These are phyloP conservation scores for Heliconius eleuchia DNA, from an alignment of 1,140 invertebrate species.

Conservation along the genomic window DNA sequence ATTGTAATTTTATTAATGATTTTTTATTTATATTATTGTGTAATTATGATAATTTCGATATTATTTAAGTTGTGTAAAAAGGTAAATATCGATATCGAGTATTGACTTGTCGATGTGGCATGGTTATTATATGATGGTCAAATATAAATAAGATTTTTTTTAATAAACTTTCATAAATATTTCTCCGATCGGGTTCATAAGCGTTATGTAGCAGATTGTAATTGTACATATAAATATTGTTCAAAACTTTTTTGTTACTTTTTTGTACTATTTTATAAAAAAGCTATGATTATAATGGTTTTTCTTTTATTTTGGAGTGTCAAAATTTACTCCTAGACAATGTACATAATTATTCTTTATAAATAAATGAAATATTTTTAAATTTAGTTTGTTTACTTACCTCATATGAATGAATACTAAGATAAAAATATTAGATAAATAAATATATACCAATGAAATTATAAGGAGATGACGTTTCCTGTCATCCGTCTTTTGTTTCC, in stretches of 20 bases:
- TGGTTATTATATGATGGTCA: too few relatives aligned
- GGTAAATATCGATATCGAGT: too few relatives aligned
- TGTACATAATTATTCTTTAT: background rate
- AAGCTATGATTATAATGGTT: background rate
- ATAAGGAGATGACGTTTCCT: too few relatives aligned
- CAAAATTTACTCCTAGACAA: background rate
- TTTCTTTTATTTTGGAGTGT: background rate
- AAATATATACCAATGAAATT: background rate
- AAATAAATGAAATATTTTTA: background rate
- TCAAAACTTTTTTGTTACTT: background rate
- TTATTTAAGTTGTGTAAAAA: background rate
- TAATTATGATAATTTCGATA: background rate
- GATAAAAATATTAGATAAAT: background rate
- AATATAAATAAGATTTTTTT: too few relatives aligned
- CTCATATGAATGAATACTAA: background rate
- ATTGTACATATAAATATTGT: slow-evolving; percentile 1
- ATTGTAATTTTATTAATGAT: too few relatives aligned
- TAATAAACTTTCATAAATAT: too few relatives aligned
- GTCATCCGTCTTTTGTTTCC: too few relatives aligned
- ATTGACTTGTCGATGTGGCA: too few relatives aligned
- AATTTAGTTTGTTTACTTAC: background rate
- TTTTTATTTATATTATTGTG: background rate
- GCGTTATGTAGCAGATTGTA: too few relatives aligned
- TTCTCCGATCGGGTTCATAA: too few relatives aligned
- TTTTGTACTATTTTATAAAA: background rate